A percentile compares a stretch with the other conserved stretches of the same genome.
Evolutionary conservation across 2,888 invertebrate species (phyloP).

Genomic region (Ariolimax columbianus): DNA sequence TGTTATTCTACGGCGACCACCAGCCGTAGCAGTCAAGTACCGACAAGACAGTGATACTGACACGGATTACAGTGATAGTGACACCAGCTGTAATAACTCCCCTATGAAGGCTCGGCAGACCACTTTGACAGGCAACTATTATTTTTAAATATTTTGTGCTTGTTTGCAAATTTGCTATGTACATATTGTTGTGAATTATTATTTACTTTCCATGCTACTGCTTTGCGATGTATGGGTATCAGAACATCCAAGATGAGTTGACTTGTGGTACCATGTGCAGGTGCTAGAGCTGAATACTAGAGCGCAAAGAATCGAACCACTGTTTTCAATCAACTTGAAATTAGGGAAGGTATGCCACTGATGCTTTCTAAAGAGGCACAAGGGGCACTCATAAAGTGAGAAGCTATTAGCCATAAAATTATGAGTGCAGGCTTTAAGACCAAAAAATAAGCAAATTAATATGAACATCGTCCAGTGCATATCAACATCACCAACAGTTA

Average conservation of each 20-base stretch:
- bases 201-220: background rate
- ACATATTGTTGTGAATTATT: background rate
- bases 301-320: too few species aligned
- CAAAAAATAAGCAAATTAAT: too few species aligned
- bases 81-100: background rate
- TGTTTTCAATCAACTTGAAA: too few species aligned
- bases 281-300: too few species aligned
- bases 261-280: too few species aligned
- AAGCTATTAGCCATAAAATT: too few species aligned
- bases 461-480: too few species aligned
- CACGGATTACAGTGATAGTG: conserved; percentile 51
- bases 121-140: background rate
- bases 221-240: background rate
- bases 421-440: too few species aligned
- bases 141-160: background rate
- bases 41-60: conserved; percentile 46
- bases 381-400: too few species aligned
- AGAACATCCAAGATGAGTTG: background rate
- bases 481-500: too few species aligned
- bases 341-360: too few species aligned
- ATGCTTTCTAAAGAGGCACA: too few species aligned
- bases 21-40: conserved; percentile 25
- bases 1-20: conserved; percentile 30
- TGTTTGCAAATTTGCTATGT: background rate
- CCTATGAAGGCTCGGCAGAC: conserved; percentile 1